Conservation (phyloP, 2,113 vertebrate species). For the Terrapene triunguis region DNA sequence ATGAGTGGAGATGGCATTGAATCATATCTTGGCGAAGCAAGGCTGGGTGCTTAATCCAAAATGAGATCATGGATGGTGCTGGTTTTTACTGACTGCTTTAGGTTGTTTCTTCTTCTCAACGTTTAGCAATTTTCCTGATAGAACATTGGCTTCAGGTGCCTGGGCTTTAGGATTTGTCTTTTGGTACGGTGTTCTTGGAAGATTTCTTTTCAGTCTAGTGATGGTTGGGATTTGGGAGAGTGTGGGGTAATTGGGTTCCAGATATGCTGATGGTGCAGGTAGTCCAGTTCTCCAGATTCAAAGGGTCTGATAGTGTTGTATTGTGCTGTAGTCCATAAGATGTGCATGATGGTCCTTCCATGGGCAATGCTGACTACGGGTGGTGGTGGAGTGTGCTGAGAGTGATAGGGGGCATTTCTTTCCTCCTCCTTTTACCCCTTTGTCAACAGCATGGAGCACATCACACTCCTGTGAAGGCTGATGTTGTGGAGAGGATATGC, state of each 20-base stretch:
- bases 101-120: not conserved
- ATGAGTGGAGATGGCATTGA: not conserved
- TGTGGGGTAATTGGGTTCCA: not conserved
- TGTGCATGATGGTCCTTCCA: not conserved
- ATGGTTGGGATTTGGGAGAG: not conserved
- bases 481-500: not conserved
- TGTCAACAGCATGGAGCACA: not conserved
- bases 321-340: not conserved
- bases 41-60: not conserved
- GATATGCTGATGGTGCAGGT: not conserved
- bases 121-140: not conserved
- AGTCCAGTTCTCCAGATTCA: not conserved
- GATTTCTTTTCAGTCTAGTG: not conserved
- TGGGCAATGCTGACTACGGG: too few relatives aligned
- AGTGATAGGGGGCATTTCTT: not conserved
- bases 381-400: not conserved
- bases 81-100: not conserved
- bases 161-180: not conserved
- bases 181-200: not conserved
- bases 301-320: not conserved
- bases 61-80: not conserved
- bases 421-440: not conserved
- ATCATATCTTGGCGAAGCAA: not conserved
- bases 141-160: not conserved
- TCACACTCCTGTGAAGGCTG: not conserved